Base-by-base conservation (phyloP, 1,140 invertebrate genomes). In the Hormaphis cornu region DNA sequence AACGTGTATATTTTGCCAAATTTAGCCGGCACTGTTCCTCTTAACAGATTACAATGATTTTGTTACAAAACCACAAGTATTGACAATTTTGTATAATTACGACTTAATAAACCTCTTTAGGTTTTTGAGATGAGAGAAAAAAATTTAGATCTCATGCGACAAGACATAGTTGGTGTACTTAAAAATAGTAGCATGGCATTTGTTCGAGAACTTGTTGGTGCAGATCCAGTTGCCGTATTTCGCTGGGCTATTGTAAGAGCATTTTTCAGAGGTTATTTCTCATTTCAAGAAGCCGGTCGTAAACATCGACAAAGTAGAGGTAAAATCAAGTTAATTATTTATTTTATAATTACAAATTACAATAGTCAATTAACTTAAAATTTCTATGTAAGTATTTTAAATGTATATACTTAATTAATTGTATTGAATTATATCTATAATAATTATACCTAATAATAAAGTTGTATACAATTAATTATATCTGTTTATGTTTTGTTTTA, bases 161-260 rank as follows among this genome's bases (percentile, higher is more conserved):
- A 91, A 71, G 94, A 97, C 75, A 92, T 97, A 54, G 90, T 97
- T 48, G 87, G 89, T 42, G 90, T 96, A 10, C 77, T 98, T 61
- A 97, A 97, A 80, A 95, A 93, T 79, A 94, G 91, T 72, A 91
- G 87, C 33, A 84, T 93, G 76, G 89, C 91, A 4, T 95, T 97
- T 79, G 92, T 98, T 3, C 82, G 93, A 33, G 93, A 97, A 79
- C 80, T 97, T 37, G 92, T 97, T 50, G 93, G 93, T 20, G 89
- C 90, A 18, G 93, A 97, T 81, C 94, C 94, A 0, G 91, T 97
- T 0, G 94, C 95, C 24, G 90, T 97, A 9, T 93, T 96, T 75
- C 82, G 94, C 69, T 98, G 95, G 95, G 91, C 92, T 2, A 93
- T 96, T 71, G 83, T 97, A 8, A 81, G 93, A 69, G 90, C 91